A percentile compares a stretch with the other conserved stretches of the same genome.
These are phyloP conservation scores for Anguilla anguilla DNA, from an alignment of 2,797 vertebrate species.

Conservation along the genomic window DNA sequence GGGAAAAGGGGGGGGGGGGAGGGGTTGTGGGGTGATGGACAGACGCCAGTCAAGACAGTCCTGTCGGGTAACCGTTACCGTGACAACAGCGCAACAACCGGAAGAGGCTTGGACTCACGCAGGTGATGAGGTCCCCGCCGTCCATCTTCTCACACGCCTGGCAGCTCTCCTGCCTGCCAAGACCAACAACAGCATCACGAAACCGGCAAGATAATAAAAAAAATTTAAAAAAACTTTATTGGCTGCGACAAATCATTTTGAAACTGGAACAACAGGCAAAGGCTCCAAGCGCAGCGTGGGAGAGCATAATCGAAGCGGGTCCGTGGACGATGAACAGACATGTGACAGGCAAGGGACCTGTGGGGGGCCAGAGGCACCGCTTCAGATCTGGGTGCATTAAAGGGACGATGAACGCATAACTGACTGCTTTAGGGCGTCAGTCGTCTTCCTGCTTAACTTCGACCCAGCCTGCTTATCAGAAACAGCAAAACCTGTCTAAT, in stretches of 20 bases:
- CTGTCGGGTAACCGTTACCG: not conserved
- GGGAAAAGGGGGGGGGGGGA: not conserved
- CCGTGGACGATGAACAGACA: not conserved
- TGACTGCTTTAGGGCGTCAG: not conserved
- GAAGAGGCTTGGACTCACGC: conserved; percentile 58
- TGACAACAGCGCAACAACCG: not conserved
- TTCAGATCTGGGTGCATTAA: not conserved
- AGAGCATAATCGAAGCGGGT: too few relatives aligned
- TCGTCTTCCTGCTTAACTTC: not conserved
- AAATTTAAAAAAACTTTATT: not conserved
- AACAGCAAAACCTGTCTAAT: not conserved
- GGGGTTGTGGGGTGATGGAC: not conserved
- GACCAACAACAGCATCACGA: not conserved
- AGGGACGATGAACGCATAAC: not conserved
- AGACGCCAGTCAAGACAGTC: not conserved
- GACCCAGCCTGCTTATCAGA: not conserved
- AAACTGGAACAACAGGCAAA: not conserved
- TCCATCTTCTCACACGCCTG: conserved; percentile 67
- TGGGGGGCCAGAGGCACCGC: not conserved
- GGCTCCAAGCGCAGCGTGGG: not conserved
- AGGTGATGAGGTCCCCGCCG: conserved; percentile 60
- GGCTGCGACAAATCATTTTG: not conserved
- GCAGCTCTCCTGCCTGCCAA: conserved; percentile 64
- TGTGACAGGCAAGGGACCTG: not conserved
- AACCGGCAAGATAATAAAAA: not conserved